These are phyloP conservation scores for Vipera ursinii DNA, from an alignment of 2,797 vertebrate genomes.

Conservation along the genomic window DNA sequence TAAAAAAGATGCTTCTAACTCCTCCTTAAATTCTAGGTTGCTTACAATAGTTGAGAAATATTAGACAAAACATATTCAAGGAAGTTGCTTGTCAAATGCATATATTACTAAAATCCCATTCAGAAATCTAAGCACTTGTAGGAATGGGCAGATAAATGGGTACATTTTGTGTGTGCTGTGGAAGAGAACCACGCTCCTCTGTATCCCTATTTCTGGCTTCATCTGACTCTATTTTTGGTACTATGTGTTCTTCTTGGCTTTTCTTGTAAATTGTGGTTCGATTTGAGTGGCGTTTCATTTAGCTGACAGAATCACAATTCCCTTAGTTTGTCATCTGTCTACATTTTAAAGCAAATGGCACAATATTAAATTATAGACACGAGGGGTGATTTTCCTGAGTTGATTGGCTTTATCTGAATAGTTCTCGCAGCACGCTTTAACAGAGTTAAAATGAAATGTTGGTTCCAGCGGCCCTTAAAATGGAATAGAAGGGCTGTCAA, in stretches of 20 bases:
- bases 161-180: not conserved
- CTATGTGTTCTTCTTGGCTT: not conserved
- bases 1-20: not conserved
- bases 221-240: not conserved
- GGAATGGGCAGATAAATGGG: not conserved
- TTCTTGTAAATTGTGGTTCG: not conserved
- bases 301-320: conserved; percentile 27
- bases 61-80: not conserved
- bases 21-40: not conserved
- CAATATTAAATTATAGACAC: conserved; percentile 40
- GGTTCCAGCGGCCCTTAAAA: conserved; percentile 48
- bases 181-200: too few relatives aligned
- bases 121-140: not conserved
- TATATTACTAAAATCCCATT: not conserved
- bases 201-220: not conserved
- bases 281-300: conserved; percentile 39
- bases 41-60: not conserved
- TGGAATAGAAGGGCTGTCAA: conserved; percentile 49
- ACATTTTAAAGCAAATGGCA: conserved; percentile 29
- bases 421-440: conserved; percentile 40
- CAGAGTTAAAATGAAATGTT: conserved; percentile 48
- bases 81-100: not conserved
- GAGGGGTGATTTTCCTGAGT: conserved; percentile 26
- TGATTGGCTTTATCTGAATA: conserved; percentile 49
- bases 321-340: conserved; percentile 34